phyloP scores from a whole-genome alignment of 2,797 vertebrate genomes.

The Galagoides demidoff region DNA sequence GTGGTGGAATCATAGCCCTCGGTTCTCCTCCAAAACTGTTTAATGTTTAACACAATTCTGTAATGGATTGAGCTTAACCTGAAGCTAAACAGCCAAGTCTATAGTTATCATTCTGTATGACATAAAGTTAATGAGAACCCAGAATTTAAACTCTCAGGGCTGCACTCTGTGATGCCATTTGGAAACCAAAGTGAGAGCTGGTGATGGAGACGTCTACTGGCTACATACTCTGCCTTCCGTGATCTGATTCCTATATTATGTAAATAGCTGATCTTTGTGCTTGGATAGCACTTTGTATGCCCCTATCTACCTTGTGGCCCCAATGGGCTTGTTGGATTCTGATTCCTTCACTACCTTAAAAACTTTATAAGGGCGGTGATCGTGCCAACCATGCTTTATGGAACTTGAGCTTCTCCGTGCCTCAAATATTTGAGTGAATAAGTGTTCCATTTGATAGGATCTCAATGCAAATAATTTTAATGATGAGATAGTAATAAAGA shows the following conservation, averaged over 20 bases:
- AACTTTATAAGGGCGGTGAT: neutral
- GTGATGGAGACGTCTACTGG: neutral
- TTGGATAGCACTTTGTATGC: neutral
- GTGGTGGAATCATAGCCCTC: neutral
- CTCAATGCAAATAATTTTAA: neutral
- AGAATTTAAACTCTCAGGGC: neutral
- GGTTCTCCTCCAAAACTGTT: neutral
- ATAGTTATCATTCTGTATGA: neutral
- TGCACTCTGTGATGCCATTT: neutral
- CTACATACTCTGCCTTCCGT: neutral
- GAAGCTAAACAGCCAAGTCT: neutral
- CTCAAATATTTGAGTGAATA: neutral
- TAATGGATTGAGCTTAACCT: neutral
- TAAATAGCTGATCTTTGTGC: neutral
- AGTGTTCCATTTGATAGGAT: neutral
- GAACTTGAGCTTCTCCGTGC: neutral
- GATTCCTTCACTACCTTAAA: neutral
- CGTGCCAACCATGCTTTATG: neutral
- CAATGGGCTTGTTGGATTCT: neutral
- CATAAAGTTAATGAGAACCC: neutral
- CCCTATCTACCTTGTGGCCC: neutral
- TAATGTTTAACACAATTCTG: neutral
- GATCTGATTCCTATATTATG: neutral
- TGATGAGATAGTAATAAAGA: neutral
- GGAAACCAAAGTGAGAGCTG: neutral